Evolutionary conservation across 2,797 vertebrate genomes (phyloP), one percentile per base, ranked within the genome.

Genomic region (Orestias chungarensis): DNA sequence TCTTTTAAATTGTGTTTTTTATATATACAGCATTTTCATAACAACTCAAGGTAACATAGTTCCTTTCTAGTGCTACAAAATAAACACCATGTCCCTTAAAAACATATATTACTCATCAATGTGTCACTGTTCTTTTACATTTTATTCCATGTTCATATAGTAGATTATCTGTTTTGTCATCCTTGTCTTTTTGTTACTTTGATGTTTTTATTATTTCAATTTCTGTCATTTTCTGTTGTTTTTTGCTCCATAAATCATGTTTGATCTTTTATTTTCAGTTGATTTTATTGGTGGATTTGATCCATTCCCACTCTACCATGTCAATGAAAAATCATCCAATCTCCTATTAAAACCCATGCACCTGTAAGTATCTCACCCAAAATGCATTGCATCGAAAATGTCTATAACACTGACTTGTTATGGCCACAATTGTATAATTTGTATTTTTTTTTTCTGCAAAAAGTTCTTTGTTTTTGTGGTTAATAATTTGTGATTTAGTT

Each of bases 201-300:
- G 14, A 17, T 64, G 59, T 74, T 4, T 52, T 76, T 86, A n/a
- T 82, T 43, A 23, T 84, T 69, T 90, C 78, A 29, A 47, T 82
- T 25, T 86, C 75, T 78, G 74, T 88, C 74, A 82, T 87, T 54
- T 54, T 29, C 6, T 54, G 52, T 54, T 29, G 50, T 54, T 54
- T 9, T 89, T 90, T 92, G 73, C 81, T 82, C 87, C 89, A 89
- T 83, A 66, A 87, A 90, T 86, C 72, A 87, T 89, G 90, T 95
- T 94, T 93, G 91, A 93, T 93, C 67, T 79, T 94, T 96, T 95
- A 93, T 88, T 97, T 97, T 96, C 97, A 97, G 96, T 97, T 96
- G 96, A 97, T 97, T 98, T 99, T 96, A 96, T 97, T 96, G 96
- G 96, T 96, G 97, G 96, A 95, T 98, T 96, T 96, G 96, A 97